Percentiles rank a stretch among this genome's conserved stretches.
Evolutionary conservation across 2,888 invertebrate species (phyloP).

Genomic region (Conus canariensis): DNA sequence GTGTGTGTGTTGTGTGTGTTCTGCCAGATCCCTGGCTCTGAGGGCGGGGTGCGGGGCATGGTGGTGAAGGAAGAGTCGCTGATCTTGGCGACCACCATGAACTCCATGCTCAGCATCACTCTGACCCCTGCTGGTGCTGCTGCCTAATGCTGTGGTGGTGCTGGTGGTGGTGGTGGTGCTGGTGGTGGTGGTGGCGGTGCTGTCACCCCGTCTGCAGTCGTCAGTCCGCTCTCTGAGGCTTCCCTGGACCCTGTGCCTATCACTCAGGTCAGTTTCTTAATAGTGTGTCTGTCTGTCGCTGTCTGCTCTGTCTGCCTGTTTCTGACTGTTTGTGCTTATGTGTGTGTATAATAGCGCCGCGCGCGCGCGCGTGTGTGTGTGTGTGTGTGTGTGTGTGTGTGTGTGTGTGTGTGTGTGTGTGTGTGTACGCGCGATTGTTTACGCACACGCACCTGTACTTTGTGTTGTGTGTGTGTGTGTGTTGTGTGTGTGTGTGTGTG

Average conservation of each 20-base stretch:
- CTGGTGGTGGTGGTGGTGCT: too few relatives aligned
- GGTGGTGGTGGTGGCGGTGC: not conserved
- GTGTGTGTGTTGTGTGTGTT: not conserved
- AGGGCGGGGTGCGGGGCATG: conserved; percentile 73
- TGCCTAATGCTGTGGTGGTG: too few relatives aligned
- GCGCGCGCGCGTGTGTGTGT: too few relatives aligned
- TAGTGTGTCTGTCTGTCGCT: not conserved
- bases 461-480: too few relatives aligned
- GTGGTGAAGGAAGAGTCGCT: conserved; percentile 59
- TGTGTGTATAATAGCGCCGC: not conserved
- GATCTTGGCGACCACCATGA: conserved; percentile 74
- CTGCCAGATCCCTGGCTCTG: conserved; percentile 67
- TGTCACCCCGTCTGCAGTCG: not conserved
- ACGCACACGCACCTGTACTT: too few relatives aligned
- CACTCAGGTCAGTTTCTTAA: conserved; percentile 49
- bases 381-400: too few relatives aligned
- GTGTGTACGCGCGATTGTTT: too few relatives aligned
- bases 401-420: too few relatives aligned
- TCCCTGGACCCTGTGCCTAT: conserved; percentile 61
- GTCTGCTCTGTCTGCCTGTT: not conserved
- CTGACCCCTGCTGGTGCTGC: conserved; percentile 50
- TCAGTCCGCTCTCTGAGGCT: conserved; percentile 60
- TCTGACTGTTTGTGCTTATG: not conserved
- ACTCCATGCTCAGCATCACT: conserved; percentile 69
- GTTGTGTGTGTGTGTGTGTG: too few relatives aligned